These are phyloP conservation scores for Drosophila ironensis DNA, from an alignment of 1,140 invertebrate species.

Conservation along the genomic window DNA sequence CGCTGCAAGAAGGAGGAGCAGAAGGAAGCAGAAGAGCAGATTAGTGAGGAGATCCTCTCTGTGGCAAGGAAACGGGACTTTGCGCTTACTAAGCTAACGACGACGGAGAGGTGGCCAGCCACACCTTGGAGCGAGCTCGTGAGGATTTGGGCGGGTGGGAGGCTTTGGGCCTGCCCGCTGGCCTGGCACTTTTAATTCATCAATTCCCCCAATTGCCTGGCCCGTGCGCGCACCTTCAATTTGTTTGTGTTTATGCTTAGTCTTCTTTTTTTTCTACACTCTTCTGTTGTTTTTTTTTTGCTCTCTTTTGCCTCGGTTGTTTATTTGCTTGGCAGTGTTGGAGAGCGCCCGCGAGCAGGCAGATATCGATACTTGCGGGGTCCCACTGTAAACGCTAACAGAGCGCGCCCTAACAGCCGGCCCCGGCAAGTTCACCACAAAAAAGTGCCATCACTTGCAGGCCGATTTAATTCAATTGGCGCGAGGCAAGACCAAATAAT, in stretches of 20 bases:
- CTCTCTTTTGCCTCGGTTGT: conserved; percentile 36
- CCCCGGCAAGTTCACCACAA: conserved; percentile 45
- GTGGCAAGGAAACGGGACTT: too few relatives aligned
- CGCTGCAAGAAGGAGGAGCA: conserved; percentile 83
- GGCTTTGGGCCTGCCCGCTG: too few relatives aligned
- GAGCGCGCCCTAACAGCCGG: conserved; percentile 36
- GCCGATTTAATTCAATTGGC: neutral
- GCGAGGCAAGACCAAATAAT: too few relatives aligned
- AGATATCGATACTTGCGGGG: conserved; percentile 22
- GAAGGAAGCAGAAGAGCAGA: neutral
- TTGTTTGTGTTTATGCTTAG: conserved; percentile 41
- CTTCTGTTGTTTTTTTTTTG: conserved; percentile 42
- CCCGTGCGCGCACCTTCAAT: conserved; percentile 14
- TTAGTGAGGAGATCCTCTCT: too few relatives aligned
- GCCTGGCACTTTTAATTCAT: conserved; percentile 25
- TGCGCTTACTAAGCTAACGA: too few relatives aligned
- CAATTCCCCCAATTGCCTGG: conserved; percentile 19
- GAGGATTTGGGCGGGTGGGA: too few relatives aligned
- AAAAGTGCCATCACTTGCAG: neutral
- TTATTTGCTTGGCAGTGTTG: conserved; percentile 49
- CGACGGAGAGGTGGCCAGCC: too few relatives aligned
- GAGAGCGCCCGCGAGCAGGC: neutral
- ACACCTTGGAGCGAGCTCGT: conserved; percentile 24
- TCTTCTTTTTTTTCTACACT: conserved; percentile 40
- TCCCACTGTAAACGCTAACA: conserved; percentile 28